A percentile compares a stretch with the other conserved stretches of the same genome.
Conservation (phyloP, 2,888 invertebrate genomes). For the Macaria notata region DNA sequence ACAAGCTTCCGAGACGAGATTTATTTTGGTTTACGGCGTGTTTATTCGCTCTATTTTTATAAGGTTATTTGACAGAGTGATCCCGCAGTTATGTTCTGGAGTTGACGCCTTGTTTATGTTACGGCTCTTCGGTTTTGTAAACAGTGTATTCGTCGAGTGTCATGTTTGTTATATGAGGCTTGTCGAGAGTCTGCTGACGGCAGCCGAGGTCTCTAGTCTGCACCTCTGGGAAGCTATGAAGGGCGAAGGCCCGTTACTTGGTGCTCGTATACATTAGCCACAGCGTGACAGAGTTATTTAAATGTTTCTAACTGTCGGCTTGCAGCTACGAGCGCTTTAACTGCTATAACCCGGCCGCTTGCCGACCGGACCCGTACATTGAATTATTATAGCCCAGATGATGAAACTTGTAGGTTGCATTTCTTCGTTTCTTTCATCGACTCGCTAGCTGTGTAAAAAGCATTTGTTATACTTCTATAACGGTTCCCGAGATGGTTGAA, state of each 20-base stretch:
- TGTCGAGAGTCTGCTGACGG: no score
- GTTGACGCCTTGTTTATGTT: slow-evolving; percentile 42
- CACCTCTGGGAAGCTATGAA: slow-evolving; percentile 54
- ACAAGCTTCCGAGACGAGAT: slow-evolving; percentile 35
- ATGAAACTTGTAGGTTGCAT: slow-evolving; percentile 29
- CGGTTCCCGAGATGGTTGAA: slow-evolving; percentile 25
- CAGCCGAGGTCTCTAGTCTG: slow-evolving; percentile 22
- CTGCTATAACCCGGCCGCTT: slow-evolving; percentile 58
- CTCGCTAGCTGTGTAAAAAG: slow-evolving; percentile 25
- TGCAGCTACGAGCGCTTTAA: slow-evolving; percentile 34
- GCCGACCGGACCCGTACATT: slow-evolving; percentile 33
- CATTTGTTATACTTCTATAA: slow-evolving; percentile 33
- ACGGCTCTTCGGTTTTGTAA: slow-evolving; percentile 53
- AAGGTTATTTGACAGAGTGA: slow-evolving; percentile 37
- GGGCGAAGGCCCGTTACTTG: slow-evolving; percentile 69
- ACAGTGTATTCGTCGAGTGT: slow-evolving; percentile 49
- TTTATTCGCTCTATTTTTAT: slow-evolving; percentile 40
- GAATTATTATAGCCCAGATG: slow-evolving; percentile 30
- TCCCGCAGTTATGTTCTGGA: slow-evolving; percentile 25
- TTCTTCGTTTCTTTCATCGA: slow-evolving; percentile 25
- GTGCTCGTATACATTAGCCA: slow-evolving; percentile 57
- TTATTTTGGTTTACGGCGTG: slow-evolving; percentile 34
- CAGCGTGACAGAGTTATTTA: slow-evolving; percentile 72
- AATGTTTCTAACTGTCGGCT: slow-evolving; percentile 69
- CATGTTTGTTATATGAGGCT: slow-evolving; percentile 19